Percentiles rank a stretch among this genome's conserved stretches.
These are phyloP conservation scores for Toxostoma redivivum DNA, from an alignment of 2,113 vertebrate genomes.

Conservation along the genomic window DNA sequence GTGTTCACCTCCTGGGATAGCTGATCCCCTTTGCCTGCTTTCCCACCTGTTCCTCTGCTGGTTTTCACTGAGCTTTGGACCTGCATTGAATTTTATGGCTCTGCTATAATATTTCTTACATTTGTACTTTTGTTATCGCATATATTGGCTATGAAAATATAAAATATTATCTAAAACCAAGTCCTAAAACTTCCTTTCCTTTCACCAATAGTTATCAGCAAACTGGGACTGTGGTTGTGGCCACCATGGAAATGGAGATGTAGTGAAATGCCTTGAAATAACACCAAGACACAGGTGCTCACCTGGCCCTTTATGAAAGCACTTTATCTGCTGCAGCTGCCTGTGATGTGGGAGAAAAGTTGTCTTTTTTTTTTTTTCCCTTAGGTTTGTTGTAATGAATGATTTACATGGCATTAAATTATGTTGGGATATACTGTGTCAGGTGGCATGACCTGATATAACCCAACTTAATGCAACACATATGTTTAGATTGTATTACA, in stretches of 20 bases:
- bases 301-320: conserved; percentile 54
- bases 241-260: conserved; percentile 30
- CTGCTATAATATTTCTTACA: neutral
- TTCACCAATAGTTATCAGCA: neutral
- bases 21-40: neutral
- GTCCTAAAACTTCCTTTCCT: neutral
- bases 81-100: conserved; percentile 37
- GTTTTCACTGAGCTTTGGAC: neutral
- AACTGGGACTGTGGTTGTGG: neutral
- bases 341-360: conserved; percentile 42
- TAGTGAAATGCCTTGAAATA: conserved; percentile 49
- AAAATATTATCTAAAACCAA: neutral
- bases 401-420: conserved; percentile 69
- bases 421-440: conserved; percentile 73
- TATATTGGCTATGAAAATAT: neutral
- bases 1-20: neutral
- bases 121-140: neutral
- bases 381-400: conserved; percentile 67
- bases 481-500: conserved; percentile 74
- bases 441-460: conserved; percentile 77
- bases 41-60: conserved; percentile 36
- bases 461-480: conserved; percentile 81
- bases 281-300: conserved; percentile 37
- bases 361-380: neutral
- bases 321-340: conserved; percentile 73